These are phyloP conservation scores for Manis pentadactyla DNA, from an alignment of 2,797 vertebrate species.

Conservation along the genomic window DNA sequence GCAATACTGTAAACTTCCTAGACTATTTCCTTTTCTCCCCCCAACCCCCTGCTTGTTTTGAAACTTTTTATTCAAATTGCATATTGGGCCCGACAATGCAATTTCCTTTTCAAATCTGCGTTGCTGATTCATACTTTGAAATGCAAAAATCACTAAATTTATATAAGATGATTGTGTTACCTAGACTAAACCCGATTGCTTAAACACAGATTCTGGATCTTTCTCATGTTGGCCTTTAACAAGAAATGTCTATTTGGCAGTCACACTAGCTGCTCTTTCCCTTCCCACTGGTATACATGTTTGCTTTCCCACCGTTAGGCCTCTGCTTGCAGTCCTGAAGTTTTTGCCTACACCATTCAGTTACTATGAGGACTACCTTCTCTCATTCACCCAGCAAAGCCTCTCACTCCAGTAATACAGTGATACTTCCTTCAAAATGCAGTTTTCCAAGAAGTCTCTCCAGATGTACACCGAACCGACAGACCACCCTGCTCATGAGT, in stretches of 20 bases:
- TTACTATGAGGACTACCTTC: background rate
- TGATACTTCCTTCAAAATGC: background rate
- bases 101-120: background rate
- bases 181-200: background rate
- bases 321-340: background rate
- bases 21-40: background rate
- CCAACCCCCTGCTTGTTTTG: background rate
- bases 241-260: background rate
- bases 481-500: slow-evolving; percentile 22
- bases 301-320: background rate
- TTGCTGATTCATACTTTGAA: background rate
- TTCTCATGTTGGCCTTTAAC: background rate
- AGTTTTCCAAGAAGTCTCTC: slow-evolving; percentile 19
- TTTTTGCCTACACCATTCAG: background rate
- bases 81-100: background rate
- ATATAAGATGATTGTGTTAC: background rate
- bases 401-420: background rate
- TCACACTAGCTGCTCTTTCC: background rate
- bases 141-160: background rate
- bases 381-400: background rate
- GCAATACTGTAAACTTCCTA: background rate
- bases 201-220: background rate
- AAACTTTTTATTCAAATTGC: background rate
- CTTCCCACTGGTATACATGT: background rate
- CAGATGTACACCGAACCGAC: background rate